These are phyloP conservation scores for Drosophila sordidula DNA, from an alignment of 2,888 invertebrate genomes.

Conservation along the genomic window DNA sequence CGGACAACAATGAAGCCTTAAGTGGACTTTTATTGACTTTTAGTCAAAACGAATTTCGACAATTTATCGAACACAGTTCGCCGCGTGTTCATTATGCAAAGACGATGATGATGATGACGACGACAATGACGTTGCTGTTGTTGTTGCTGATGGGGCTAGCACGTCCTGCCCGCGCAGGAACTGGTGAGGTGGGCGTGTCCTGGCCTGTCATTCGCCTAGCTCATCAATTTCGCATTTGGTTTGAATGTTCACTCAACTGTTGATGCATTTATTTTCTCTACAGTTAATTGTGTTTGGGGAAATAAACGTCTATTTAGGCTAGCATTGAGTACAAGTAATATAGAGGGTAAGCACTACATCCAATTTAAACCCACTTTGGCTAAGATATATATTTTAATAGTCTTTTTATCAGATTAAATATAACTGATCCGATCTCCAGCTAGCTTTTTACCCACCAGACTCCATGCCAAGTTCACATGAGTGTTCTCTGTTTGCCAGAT, in stretches of 20 bases:
- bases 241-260: constrained; percentile 66
- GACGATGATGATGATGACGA: constrained; percentile 28
- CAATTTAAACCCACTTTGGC: too few relatives aligned
- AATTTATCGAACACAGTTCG: constrained; percentile 76
- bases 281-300: constrained; percentile 29
- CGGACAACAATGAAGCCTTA: constrained; percentile 77
- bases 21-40: constrained; percentile 80
- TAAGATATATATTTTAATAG: too few relatives aligned
- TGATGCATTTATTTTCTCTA: constrained; percentile 60
- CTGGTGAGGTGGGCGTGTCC: constrained; percentile 42
- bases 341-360: too few relatives aligned
- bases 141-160: constrained; percentile 37
- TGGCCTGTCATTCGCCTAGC: constrained; percentile 69
- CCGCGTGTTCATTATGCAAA: constrained; percentile 74
- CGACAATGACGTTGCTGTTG: constrained; percentile 16
- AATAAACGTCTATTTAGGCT: constrained; percentile 1
- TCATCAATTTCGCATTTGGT: constrained; percentile 79
- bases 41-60: constrained; percentile 80
- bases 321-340: not conserved
- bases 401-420: too few relatives aligned
- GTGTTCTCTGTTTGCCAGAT: constrained; percentile 13
- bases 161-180: constrained; percentile 18
- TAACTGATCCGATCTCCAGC: not conserved
- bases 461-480: not conserved
- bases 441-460: not conserved